Conservation (phyloP, 1,140 invertebrate genomes). For the Myzus persicae region DNA sequence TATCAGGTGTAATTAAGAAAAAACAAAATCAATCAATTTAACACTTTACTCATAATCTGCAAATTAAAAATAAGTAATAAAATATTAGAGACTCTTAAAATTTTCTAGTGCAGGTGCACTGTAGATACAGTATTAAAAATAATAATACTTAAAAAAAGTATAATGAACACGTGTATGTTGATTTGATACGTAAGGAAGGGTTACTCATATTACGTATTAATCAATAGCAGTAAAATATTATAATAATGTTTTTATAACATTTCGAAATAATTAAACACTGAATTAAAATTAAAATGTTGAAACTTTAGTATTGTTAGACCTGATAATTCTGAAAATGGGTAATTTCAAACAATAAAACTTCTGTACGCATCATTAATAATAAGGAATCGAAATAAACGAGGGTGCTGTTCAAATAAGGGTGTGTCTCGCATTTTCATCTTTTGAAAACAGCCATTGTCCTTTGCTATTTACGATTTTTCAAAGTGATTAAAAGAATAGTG, state of each 20-base stretch:
- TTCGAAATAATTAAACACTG: not conserved
- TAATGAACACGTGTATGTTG: too few relatives aligned
- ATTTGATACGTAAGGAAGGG: not conserved
- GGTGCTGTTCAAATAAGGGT: not conserved
- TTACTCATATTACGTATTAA: not conserved
- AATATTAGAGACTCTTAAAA: too few relatives aligned
- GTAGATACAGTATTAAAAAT: too few relatives aligned
- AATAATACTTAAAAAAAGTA: too few relatives aligned
- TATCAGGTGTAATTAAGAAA: not conserved
- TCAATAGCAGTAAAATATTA: not conserved
- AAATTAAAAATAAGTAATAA: too few relatives aligned
- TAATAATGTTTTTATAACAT: not conserved
- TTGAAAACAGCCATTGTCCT: not conserved
- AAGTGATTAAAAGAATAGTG: not conserved
- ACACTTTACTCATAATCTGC: too few relatives aligned
- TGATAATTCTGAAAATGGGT: not conserved
- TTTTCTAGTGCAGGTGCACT: too few relatives aligned
- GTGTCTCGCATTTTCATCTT: not conserved
- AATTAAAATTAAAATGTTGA: slow-evolving; percentile 2
- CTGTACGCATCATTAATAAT: not conserved
- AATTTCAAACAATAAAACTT: not conserved
- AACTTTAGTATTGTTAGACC: not conserved
- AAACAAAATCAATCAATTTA: too few relatives aligned
- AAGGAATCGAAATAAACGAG: not conserved
- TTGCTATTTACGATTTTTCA: not conserved